Evolutionary conservation across 2,113 vertebrate species (phyloP), one percentile per base, ranked within the genome.

Genomic region (Taurulus bubalis): DNA sequence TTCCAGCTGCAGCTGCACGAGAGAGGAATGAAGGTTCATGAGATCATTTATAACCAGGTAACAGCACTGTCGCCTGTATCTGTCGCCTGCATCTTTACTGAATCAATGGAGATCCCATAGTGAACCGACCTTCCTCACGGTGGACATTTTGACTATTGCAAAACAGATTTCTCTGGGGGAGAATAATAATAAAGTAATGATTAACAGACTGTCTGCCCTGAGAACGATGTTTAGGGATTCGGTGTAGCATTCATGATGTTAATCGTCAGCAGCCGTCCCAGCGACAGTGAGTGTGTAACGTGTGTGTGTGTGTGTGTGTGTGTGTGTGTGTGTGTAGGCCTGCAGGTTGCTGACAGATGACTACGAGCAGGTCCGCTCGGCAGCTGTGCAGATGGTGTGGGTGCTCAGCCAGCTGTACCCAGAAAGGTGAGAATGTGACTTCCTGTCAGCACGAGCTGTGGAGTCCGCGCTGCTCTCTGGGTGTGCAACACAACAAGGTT

Each of bases 331-430:
- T 49, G 8, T 77, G 16, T 69, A 99, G 98, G 97, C 97, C 60
- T 99, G 98, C 91, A 95, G 97, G 83, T 90, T 99, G 82, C 87
- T 99, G 79, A 96, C 96, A 1, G 98, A 99, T 55, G 98, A 99
- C 75, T 99, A 97, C 0, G 98, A 99, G 84, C 98, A 99, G 94
- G 98, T 99, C 4, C 98, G 98, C n/a, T 99, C 98, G 9, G 97
- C 96, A 6, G 97, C 98, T 0, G 97, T 99, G 26, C 97, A 98
- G 92, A 96, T 99, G 8, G 97, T 97, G 26, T 99, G 97, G 97
- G 97, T 99, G 69, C 94, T 99, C 62, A 99, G 98, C 67, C 97
- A 99, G 9, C 95, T 98, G 4, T 99, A 98, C 84, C 96, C 98
- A 14, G 98, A 99, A 79, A 99, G 98, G 98, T 99, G 80, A 0